Base-by-base conservation (phyloP, 2,797 vertebrate genomes). In the Spea hammondii region DNA sequence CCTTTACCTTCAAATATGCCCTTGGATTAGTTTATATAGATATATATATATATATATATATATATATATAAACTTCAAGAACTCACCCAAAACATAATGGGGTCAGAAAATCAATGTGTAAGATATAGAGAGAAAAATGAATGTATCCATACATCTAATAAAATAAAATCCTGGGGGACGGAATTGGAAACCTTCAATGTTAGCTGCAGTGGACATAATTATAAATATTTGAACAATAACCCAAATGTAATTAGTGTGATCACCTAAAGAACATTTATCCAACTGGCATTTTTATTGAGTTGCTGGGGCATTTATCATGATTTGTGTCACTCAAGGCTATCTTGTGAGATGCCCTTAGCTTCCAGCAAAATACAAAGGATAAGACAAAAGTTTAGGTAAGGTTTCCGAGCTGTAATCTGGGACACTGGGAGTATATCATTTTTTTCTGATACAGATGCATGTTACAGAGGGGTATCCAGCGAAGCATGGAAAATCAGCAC, bases 401-500 rank as follows among this genome's bases (percentile, higher is more conserved):
- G 51, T 49, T 65, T 79, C n/a, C 14, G n/a, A 5, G n/a, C 10
- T 10, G 65, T 74, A n/a, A 65, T 70, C 66, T 75, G n/a, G 72
- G 70, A 54, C 78, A 55, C 8, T 11, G 48, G 32, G 14, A 59
- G 32, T 46, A n/a, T 64, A 54, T 49, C 5, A 45, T 4, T 9
- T 46, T 48, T 79, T 49, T 14, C 54, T 70, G 72, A 69, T 74
- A 70, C 69, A 51, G 65, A 64, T 13, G 14, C 5, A 17, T 51
- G 11, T 48, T 51, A 17, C 70, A 51, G 55, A 54, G 57, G 5
- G 53, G 9, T 57, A 74, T 55, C 14, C 78, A 74, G 55, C 62
- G 57, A 74, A 74, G 78, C 78, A 75, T 79, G 55, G 66, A 13
- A 46, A 70, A 79, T 79, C 65, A 48, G 59, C 51, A 64, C 55